phyloP scores from a whole-genome alignment of 2,113 vertebrate genomes.

The Antechinus stuartii region DNA sequence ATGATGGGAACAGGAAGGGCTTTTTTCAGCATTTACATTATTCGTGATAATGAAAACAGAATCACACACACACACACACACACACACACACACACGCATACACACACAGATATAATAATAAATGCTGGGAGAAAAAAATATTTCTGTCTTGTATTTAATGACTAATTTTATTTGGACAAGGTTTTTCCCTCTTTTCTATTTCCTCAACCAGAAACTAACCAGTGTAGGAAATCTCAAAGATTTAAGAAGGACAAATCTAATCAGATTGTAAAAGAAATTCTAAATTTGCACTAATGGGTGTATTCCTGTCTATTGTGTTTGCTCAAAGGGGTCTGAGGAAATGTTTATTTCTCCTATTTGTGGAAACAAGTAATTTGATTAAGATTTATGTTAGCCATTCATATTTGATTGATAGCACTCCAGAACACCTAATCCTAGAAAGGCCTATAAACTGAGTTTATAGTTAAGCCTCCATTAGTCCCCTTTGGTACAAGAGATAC shows the following conservation, averaged over 20 bases:
- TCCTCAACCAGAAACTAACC: not conserved
- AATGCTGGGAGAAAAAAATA: not conserved
- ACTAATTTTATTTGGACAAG: not conserved
- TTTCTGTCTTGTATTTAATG: not conserved
- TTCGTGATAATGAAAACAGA: no score
- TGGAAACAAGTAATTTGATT: not conserved
- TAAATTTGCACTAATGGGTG: not conserved
- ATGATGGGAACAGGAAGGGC: no score
- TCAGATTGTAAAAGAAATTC: not conserved
- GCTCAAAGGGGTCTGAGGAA: not conserved
- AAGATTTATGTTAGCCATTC: not conserved
- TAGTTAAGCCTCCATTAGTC: not conserved
- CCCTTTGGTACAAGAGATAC: not conserved
- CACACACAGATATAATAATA: no score
- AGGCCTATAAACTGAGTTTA: not conserved
- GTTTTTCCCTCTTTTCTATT: not conserved
- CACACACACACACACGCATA: no score
- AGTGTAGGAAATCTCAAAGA: not conserved
- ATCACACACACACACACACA: no score
- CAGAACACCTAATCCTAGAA: not conserved
- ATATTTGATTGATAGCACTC: not conserved
- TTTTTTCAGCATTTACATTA: no score
- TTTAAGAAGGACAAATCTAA: not conserved
- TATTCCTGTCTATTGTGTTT: not conserved
- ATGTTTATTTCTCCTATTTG: not conserved